Evolutionary conservation across 2,797 vertebrate species (phyloP).

Genomic region (Peromyscus aztecus): DNA sequence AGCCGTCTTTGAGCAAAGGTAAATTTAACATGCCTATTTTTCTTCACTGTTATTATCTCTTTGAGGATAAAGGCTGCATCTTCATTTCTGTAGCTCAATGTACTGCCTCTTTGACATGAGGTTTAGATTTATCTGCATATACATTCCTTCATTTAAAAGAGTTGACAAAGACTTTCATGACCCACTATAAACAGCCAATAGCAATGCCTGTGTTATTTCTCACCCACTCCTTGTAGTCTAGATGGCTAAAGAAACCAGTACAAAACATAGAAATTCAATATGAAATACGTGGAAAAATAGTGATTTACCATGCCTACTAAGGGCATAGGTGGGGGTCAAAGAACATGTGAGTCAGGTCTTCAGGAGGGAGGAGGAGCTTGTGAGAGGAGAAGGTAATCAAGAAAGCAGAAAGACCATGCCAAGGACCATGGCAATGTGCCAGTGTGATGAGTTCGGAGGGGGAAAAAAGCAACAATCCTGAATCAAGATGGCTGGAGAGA

Average conservation of each 20-base stretch:
- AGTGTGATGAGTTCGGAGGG: neutral
- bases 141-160: conserved; percentile 29
- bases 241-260: neutral
- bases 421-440: neutral
- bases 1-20: neutral
- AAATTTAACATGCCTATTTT: neutral
- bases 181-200: neutral
- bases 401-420: neutral
- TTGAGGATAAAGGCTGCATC: conserved; percentile 40
- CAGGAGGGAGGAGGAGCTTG: conserved; percentile 7
- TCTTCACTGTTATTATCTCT: neutral
- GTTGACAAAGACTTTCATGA: neutral
- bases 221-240: neutral
- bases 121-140: neutral
- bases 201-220: neutral
- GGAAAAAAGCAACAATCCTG: neutral
- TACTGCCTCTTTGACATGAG: neutral
- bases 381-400: neutral
- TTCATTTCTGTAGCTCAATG: conserved; percentile 33
- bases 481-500: neutral
- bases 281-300: neutral
- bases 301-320: neutral
- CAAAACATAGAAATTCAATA: conserved; percentile 6
- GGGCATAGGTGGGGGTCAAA: neutral
- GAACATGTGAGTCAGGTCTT: neutral